Evolutionary conservation across 2,113 vertebrate genomes (phyloP), one percentile per base, ranked within the genome.

Genomic region (Pachypanchax playfairii): DNA sequence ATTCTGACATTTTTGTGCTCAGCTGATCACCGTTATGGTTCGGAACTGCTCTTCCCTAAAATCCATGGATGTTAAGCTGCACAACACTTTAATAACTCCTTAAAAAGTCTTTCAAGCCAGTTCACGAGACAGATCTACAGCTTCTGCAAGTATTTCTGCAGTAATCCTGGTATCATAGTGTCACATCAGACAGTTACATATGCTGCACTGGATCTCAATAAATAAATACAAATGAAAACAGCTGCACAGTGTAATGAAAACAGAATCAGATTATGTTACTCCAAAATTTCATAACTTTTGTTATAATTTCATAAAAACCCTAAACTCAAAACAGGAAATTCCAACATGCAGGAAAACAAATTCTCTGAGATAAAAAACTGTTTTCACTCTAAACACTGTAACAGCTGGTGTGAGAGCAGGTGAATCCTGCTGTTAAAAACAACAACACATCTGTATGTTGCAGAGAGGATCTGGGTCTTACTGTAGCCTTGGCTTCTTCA

Each of bases 401-500:
- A 38, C n/a, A 9, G 46, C 17, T 5, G 31, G 31, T 33, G 12
- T 10, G 31, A 14, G n/a, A 29, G 33, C 20, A 20, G 4, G 35
- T 29, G 22, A 52, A 6, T n/a, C 1, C 6, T 31, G 4, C 31
- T 58, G 6, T 29, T 54, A 18, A 26, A 53, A 43, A 43, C 44
- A 62, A 12, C 17, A 44, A 33, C 8, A 47, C 0, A 43, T 20
- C 12, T 39, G 5, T 29, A 35, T 18, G 10, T 46, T 28, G 50
- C 21, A 61, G 7, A 20, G 3, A 62, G 25, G 29, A n/a, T n/a
- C 0, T 14, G 15, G 33, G 17, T 60, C 76, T 84, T 70, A 89
- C 87, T 65, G 77, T 82, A 46, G 83, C 85, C 77, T 84, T 88
- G 65, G 84, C 77, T 67, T 88, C 84, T 58, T 88, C 90, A 61